A percentile compares a stretch with the other conserved stretches of the same genome.
Evolutionary conservation across 2,888 invertebrate genomes (phyloP).

Genomic region (Cancer borealis): DNA sequence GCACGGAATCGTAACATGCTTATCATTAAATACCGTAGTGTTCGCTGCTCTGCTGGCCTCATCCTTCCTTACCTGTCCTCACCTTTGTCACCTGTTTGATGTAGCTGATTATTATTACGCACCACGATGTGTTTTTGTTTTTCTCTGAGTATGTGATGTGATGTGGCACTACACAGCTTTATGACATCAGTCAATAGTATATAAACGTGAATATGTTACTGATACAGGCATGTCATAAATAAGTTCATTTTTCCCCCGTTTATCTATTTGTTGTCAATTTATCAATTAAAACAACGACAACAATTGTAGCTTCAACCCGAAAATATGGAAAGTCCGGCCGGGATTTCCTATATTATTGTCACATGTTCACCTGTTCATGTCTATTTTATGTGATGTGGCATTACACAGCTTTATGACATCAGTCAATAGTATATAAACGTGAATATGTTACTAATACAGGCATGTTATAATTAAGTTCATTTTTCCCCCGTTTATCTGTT

Average conservation of each 20-base stretch:
- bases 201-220: not conserved
- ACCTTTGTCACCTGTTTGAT: not conserved
- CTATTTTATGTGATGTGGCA: too few relatives aligned
- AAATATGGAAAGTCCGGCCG: too few relatives aligned
- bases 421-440: too few relatives aligned
- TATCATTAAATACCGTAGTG: not conserved
- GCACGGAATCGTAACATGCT: not conserved
- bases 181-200: not conserved
- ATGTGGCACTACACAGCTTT: not conserved
- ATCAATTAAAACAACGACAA: not conserved
- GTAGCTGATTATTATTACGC: not conserved
- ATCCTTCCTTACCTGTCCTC: not conserved
- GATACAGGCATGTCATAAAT: not conserved
- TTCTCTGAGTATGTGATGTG: not conserved
- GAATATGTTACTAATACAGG: not conserved
- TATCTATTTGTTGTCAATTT: not conserved
- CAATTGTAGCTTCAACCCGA: too few relatives aligned
- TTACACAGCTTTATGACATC: too few relatives aligned
- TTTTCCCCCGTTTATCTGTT: not conserved
- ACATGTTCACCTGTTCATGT: too few relatives aligned
- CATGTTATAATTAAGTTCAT: not conserved
- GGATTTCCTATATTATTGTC: too few relatives aligned
- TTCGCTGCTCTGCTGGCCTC: not conserved
- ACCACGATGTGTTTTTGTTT: not conserved
- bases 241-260: not conserved